Evolutionary conservation across 2,888 invertebrate genomes (phyloP).

Genomic region (Adineta ricciae): DNA sequence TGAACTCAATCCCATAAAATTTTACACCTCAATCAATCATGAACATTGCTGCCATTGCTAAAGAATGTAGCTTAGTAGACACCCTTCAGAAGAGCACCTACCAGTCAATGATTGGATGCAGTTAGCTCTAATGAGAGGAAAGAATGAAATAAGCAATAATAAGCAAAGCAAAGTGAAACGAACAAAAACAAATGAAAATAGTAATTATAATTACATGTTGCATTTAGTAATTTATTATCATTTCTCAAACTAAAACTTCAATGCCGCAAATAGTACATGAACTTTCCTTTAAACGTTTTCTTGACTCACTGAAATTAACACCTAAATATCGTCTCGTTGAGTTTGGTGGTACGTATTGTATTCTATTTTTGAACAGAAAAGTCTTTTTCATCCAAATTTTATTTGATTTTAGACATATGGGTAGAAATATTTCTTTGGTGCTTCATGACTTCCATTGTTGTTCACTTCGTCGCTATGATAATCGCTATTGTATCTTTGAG

Average conservation of each 20-base stretch:
- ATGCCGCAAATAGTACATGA: background rate
- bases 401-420: background rate
- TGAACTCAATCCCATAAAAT: background rate
- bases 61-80: too few relatives aligned
- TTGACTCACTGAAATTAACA: background rate
- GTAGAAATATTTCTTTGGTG: background rate
- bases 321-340: background rate
- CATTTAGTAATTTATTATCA: too few relatives aligned
- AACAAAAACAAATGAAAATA: too few relatives aligned
- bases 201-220: too few relatives aligned
- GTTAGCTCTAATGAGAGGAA: background rate
- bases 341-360: background rate
- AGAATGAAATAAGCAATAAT: too few relatives aligned
- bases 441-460: background rate
- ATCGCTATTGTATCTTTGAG: background rate
- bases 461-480: background rate
- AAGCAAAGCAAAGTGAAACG: too few relatives aligned
- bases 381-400: too few relatives aligned
- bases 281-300: background rate
- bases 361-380: background rate
- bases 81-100: background rate
- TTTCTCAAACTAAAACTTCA: too few relatives aligned
- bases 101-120: background rate
- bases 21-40: background rate
- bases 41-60: too few relatives aligned